Evolutionary conservation across 2,888 invertebrate species (phyloP), one percentile per base, ranked within the genome.

Genomic region (Yponomeuta plumbellus): DNA sequence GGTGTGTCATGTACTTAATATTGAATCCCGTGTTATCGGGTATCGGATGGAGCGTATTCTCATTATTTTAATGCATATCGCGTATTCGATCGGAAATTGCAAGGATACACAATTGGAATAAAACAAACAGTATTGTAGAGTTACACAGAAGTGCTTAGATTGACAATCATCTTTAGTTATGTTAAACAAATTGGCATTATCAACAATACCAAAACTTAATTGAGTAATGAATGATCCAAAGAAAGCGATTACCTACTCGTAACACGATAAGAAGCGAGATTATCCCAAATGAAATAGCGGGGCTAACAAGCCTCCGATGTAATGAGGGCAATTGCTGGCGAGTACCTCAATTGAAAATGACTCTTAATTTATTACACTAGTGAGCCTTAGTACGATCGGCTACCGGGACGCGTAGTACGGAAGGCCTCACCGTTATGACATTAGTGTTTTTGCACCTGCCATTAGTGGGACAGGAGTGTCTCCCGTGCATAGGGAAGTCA

Each of bases 391-490:
- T 40, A 69, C 72, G 71, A 68, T 65, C 59, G 67, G 64, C 71
- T 71, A 75, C 71, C 69, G 70, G 69, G 74, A 71, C 71, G 75
- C 73, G 77, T 73, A 74, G 73, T 76, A 76, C 78, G 82, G 82
- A 83, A 84, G 80, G 65, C 68, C 68, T 67, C 74, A 82, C 86
- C 84, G 86, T 88, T 89, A 88, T 79, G 79, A 77, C 88, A 89
- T 87, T 89, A 88, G 82, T 78, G 88, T 88, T 89, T 88, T 88
- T 87, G 84, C 85, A 84, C 82, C 76, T 77, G 75, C 78, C 84
- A 86, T 87, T 82, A 86, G 82, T 84, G 84, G 85, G 84, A 86
- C 84, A 86, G 83, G 82, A 84, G 83, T 79, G 81, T 77, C 75
- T 76, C 81, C 79, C 80, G 80, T 77, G 73, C 81, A 82, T 76